A percentile compares a stretch with the other conserved stretches of the same genome.
Conservation (phyloP, 2,888 invertebrate species). For the Neoaliturus tenellus region DNA sequence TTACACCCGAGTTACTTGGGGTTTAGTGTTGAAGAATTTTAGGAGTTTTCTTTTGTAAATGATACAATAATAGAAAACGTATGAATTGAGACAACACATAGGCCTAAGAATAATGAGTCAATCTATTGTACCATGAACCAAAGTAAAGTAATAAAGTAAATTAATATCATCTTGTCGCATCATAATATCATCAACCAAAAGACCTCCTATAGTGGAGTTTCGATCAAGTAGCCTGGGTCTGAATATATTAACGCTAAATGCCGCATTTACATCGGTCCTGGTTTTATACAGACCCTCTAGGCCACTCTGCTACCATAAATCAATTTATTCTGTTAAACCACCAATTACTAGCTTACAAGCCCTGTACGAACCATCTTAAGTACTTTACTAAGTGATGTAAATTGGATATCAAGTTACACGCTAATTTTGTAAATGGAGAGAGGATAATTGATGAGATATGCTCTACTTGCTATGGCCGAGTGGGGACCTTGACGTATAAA, state of each 20-base stretch:
- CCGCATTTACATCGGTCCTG: conserved; percentile 1
- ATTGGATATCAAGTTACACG: background rate
- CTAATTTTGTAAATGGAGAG: background rate
- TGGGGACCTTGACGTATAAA: too few species aligned
- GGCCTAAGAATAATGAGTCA: too few species aligned
- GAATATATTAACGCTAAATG: conserved; percentile 16
- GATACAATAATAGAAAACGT: too few species aligned
- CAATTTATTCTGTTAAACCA: background rate
- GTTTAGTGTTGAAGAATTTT: too few species aligned
- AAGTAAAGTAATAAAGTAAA: too few species aligned
- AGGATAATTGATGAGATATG: conserved; percentile 13
- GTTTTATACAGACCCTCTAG: background rate
- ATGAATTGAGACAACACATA: too few species aligned
- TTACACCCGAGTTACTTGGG: too few species aligned
- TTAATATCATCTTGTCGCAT: background rate
- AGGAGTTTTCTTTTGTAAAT: too few species aligned
- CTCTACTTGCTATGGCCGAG: background rate
- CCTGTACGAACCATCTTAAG: background rate
- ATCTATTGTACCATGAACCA: too few species aligned
- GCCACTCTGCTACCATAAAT: background rate
- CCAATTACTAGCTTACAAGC: conserved; percentile 11
- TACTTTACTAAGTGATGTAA: conserved; percentile 25
- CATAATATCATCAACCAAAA: background rate
- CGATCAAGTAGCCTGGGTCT: background rate
- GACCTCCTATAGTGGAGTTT: conserved; percentile 14